Evolutionary conservation across 2,797 vertebrate species (phyloP).

Genomic region (Cossypha niveicapilla): DNA sequence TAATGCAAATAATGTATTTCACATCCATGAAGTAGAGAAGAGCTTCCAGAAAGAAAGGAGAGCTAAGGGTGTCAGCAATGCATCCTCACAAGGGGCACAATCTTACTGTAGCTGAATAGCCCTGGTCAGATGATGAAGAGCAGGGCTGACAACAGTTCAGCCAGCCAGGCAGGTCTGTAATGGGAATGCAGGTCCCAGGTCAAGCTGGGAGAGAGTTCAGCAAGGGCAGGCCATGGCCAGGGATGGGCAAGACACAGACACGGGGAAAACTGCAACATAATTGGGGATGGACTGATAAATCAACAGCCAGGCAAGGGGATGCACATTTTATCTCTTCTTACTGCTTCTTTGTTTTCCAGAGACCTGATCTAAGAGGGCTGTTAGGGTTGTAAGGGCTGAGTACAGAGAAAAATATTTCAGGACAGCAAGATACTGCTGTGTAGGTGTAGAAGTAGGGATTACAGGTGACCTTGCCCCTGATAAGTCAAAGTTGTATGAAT

Average conservation of each 20-base stretch:
- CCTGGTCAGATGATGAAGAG: rapidly evolving
- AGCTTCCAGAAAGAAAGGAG: neutral
- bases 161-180: neutral
- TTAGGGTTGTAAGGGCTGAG: neutral
- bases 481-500: no score
- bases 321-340: neutral
- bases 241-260: neutral
- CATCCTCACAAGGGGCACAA: no score
- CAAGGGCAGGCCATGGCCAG: neutral
- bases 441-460: no score
- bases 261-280: rapidly evolving
- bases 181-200: no score
- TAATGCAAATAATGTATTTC: neutral
- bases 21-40: neutral
- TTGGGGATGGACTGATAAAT: neutral
- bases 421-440: neutral
- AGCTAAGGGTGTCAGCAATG: neutral
- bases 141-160: rapidly evolving
- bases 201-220: neutral
- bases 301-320: neutral
- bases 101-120: rapidly evolving
- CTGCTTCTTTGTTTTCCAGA: neutral
- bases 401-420: neutral
- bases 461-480: no score
- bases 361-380: neutral